These are phyloP conservation scores for Semibalanus balanoides DNA, from an alignment of 1,140 invertebrate species.

Conservation along the genomic window DNA sequence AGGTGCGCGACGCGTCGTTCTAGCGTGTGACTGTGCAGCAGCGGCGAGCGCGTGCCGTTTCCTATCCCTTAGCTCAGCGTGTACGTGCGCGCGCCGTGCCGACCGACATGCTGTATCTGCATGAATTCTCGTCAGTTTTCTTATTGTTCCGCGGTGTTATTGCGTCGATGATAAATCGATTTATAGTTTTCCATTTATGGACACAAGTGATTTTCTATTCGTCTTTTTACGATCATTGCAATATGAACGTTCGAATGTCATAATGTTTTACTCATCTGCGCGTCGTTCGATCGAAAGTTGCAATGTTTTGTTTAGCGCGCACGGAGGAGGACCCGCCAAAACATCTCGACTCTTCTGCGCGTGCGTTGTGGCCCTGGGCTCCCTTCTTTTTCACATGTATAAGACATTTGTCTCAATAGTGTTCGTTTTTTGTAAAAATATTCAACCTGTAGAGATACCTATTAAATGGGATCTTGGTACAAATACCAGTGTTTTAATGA, in stretches of 20 bases:
- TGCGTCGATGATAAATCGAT: neutral
- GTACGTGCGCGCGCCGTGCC: neutral
- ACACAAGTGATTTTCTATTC: slow-evolving; percentile 1
- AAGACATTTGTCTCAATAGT: slow-evolving; percentile 2
- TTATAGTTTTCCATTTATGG: slow-evolving; percentile 1
- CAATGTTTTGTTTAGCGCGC: slow-evolving; percentile 1
- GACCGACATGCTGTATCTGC: neutral
- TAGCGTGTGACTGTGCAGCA: neutral
- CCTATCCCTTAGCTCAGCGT: neutral
- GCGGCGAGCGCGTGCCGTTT: neutral
- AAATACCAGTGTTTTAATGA: neutral
- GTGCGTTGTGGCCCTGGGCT: neutral
- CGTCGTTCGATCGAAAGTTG: neutral
- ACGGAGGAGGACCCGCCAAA: neutral
- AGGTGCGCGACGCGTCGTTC: neutral
- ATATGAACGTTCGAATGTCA: neutral
- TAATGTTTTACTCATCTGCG: neutral
- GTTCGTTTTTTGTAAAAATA: slow-evolving; percentile 3
- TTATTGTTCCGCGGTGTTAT: neutral
- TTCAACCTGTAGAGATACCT: neutral
- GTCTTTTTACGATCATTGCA: slow-evolving; percentile 2
- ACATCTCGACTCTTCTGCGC: neutral
- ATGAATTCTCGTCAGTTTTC: neutral
- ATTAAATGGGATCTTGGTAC: slow-evolving; percentile 6
- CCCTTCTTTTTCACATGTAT: neutral